Conservation (phyloP, 92 coral and sea anemone genomes). For the Palythoa grandiflora region DNA sequence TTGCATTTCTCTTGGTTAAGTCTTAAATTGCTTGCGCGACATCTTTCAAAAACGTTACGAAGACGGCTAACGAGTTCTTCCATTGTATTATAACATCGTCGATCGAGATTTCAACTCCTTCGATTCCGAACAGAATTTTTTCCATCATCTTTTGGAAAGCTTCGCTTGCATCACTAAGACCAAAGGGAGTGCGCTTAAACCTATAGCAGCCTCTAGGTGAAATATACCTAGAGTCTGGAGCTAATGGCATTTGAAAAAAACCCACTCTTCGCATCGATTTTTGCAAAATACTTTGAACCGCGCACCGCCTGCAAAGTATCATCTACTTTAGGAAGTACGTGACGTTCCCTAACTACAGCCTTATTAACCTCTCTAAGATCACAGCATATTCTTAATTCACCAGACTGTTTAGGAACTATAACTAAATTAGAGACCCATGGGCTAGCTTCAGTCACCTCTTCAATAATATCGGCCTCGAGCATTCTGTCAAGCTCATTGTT, state of each 20-base stretch:
- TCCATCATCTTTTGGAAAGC: slow-evolving; percentile 61
- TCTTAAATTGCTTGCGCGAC: no score
- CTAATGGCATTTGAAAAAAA: neutral
- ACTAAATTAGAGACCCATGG: no score
- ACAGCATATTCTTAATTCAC: slow-evolving; percentile 55
- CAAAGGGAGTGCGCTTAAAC: slow-evolving; percentile 57
- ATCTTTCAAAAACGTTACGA: no score
- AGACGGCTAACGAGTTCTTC: slow-evolving; percentile 18
- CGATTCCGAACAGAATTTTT: slow-evolving; percentile 47
- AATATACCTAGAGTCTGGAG: no score
- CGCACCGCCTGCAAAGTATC: slow-evolving; percentile 60
- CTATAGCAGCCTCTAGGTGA: no score
- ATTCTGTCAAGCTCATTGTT: no score
- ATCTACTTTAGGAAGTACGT: slow-evolving; percentile 60
- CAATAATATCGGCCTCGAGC: no score
- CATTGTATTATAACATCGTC: slow-evolving; percentile 61
- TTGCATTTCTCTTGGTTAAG: no score
- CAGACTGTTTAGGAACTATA: slow-evolving; percentile 54
- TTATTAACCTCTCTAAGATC: slow-evolving; percentile 57
- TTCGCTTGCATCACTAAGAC: slow-evolving; percentile 58
- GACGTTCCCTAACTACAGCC: slow-evolving; percentile 62
- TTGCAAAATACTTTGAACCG: slow-evolving; percentile 22
- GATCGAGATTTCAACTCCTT: slow-evolving; percentile 51
- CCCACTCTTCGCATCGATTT: slow-evolving; percentile 7
- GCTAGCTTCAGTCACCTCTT: no score